Percentiles rank a stretch among this genome's conserved stretches.
Conservation (phyloP, 2,113 vertebrate species). For the Lontra canadensis region DNA sequence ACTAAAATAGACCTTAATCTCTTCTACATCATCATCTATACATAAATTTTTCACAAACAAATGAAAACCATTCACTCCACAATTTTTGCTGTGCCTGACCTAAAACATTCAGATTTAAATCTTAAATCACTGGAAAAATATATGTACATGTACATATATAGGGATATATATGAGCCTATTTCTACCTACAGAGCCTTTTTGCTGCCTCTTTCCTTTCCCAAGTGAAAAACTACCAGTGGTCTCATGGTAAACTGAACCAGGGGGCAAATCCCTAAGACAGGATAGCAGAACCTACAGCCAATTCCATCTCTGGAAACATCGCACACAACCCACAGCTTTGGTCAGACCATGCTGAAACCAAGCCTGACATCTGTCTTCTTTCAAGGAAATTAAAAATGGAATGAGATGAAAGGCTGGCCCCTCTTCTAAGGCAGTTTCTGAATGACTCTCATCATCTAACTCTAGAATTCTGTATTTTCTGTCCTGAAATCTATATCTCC, state of each 20-base stretch:
- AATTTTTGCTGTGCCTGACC: background rate
- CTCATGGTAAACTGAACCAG: background rate
- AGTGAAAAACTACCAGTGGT: background rate
- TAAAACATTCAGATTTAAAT: conserved; percentile 1
- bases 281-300: background rate
- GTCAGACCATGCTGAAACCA: conserved; percentile 13
- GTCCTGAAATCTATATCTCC: background rate
- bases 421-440: background rate
- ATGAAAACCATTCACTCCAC: background rate
- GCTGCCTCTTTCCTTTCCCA: background rate
- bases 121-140: background rate
- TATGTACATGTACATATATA: background rate
- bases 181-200: background rate
- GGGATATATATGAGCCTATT: background rate
- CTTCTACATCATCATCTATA: background rate
- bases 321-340: background rate
- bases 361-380: conserved; percentile 11
- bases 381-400: conserved; percentile 4
- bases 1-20: background rate
- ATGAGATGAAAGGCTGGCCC: background rate
- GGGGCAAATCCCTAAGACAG: background rate
- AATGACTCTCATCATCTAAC: background rate
- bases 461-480: background rate
- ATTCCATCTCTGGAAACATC: background rate
- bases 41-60: conserved; percentile 19